Base-by-base conservation (phyloP, 1,140 invertebrate genomes). In the Bradynema listronoti region DNA sequence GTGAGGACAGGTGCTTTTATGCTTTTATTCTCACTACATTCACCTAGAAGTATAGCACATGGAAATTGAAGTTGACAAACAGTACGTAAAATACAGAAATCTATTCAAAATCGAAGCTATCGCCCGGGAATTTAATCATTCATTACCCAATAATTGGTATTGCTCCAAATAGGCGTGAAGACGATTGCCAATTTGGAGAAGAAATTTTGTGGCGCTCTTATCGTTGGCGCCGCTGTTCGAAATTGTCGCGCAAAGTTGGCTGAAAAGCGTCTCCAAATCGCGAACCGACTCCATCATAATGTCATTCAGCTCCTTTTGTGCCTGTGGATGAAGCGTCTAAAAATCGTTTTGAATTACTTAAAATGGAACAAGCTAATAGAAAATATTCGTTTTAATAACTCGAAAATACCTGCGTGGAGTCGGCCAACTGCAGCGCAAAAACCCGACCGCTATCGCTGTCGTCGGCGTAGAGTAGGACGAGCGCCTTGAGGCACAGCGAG, bases 151-250 rank as follows among this genome's bases (percentile, higher is more conserved):
- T 42, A 75, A 34, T 24, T 72, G 58, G 25, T 65, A 74, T 58
- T 76, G 76, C 51, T 74, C 76, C 57, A 78, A 47, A 32, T 56
- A 36, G 27, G 61, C 51, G 27, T 77, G 63, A 33, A 78, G 47
- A 32, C 56, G 41, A 29, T 61, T 56, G 32, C 65, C 54, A n/a
- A 73, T 19, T 33, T 56, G 33, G 39, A 65, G 52, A 46, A 68
- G 27, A 7, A 63, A 45, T 34, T 60, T 69, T 6, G 39, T 24
- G 14, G 52, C 61, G 19, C 59, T 54, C 33, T 73, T 55, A 16
- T 43, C 56, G 11, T 39, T 46, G 1, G 67, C 25, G n/a, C 57
- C 53, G 11, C 51, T 61, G 0, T 43, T 34, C n/a, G n/a, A n/a
- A n/a, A n/a, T n/a, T n/a, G n/a, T n/a, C 7, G 43, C 36, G 14